Conservation (phyloP, 1,140 invertebrate species). For the Cotesia typhae region DNA sequence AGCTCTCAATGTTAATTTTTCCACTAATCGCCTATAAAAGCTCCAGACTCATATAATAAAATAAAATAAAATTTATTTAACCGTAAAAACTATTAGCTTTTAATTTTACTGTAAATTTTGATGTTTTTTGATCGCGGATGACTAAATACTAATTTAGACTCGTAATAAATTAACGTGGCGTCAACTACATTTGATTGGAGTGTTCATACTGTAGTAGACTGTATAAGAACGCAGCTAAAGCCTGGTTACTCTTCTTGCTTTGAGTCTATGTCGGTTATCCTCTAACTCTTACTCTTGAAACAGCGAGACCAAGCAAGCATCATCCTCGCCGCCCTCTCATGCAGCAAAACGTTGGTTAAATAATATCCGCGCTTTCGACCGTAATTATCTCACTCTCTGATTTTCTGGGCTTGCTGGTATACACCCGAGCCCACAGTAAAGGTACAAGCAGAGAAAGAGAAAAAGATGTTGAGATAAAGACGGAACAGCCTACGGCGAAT, state of each 20-base stretch:
- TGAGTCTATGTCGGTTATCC: conserved; percentile 18
- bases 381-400: conserved; percentile 63
- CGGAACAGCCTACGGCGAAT: conserved; percentile 9
- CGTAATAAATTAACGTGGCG: conserved; percentile 26
- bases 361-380: conserved; percentile 60
- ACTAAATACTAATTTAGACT: conserved; percentile 43
- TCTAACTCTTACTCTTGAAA: not conserved
- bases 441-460: conserved; percentile 44
- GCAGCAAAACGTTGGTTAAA: conserved; percentile 60
- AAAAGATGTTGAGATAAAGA: conserved; percentile 44
- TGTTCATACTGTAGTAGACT: conserved; percentile 46
- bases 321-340: conserved; percentile 16
- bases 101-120: conserved; percentile 19
- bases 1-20: conserved; percentile 30
- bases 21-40: conserved; percentile 1
- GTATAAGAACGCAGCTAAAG: conserved; percentile 26
- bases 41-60: not conserved
- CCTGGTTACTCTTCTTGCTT: conserved; percentile 10
- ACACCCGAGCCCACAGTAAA: not conserved
- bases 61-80: not conserved
- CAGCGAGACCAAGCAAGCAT: conserved; percentile 16
- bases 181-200: conserved; percentile 58
- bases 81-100: conserved; percentile 23
- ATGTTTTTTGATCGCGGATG: conserved; percentile 31
- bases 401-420: conserved; percentile 47